A percentile compares a stretch with the other conserved stretches of the same genome.
Conservation (phyloP, 2,797 vertebrate genomes). For the Pipistrellus nathusii region DNA sequence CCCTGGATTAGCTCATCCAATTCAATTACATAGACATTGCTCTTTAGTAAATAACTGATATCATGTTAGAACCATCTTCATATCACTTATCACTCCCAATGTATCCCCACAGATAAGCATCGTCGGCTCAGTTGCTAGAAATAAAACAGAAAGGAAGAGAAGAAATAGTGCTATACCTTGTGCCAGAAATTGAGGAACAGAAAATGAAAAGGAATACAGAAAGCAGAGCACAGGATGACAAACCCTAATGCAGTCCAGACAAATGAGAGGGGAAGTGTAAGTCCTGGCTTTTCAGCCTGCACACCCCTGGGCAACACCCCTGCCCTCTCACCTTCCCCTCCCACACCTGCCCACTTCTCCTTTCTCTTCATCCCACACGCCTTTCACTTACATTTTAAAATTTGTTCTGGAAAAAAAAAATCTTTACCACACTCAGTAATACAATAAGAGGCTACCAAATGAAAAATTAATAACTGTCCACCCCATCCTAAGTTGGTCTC, state of each 20-base stretch:
- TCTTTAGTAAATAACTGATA: neutral
- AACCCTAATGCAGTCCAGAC: neutral
- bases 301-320: neutral
- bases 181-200: neutral
- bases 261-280: neutral
- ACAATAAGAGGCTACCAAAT: neutral
- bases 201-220: neutral
- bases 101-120: neutral
- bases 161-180: neutral
- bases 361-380: neutral
- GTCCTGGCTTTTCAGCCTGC: neutral
- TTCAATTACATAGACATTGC: neutral
- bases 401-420: neutral
- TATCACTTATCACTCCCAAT: neutral
- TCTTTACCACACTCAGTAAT: neutral
- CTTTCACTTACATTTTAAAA: neutral
- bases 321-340: neutral
- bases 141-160: slow-evolving; percentile 43
- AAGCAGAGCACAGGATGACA: neutral
- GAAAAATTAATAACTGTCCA: neutral
- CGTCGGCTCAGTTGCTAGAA: neutral
- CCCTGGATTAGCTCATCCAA: neutral
- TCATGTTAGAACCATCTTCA: neutral
- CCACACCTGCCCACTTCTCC: neutral
- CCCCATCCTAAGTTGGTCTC: neutral